Conservation (phyloP, 2,113 vertebrate genomes). For the Periophthalmus modestus region DNA sequence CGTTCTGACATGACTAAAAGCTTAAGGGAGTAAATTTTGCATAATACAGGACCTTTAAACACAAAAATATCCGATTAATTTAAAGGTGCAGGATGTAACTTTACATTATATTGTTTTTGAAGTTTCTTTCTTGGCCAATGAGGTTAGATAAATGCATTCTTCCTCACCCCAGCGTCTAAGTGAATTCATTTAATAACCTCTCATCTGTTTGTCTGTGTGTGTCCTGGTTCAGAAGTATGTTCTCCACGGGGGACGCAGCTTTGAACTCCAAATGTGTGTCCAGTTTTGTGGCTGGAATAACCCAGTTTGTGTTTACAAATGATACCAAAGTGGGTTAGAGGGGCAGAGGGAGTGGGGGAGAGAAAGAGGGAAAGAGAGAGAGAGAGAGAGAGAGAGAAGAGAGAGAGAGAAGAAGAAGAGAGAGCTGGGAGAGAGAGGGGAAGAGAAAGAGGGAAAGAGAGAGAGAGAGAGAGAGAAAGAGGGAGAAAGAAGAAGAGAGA, state of each 20-base stretch:
- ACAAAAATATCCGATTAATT: too few species aligned
- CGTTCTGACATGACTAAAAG: too few species aligned
- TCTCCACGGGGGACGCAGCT: neutral
- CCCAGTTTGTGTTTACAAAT: neutral
- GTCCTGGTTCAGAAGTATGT: neutral
- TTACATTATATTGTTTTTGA: too few species aligned
- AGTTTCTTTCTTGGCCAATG: too few species aligned
- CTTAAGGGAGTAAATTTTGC: too few species aligned
- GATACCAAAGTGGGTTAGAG: slow-evolving; percentile 3
- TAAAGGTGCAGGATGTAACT: too few species aligned
- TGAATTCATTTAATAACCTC: neutral
- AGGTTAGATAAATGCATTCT: neutral
- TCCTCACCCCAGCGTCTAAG: neutral
- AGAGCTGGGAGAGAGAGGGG: too few species aligned
- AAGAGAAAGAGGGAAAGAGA: neutral
- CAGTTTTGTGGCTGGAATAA: neutral
- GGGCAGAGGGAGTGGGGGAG: neutral
- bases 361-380: too few species aligned
- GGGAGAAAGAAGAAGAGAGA: too few species aligned
- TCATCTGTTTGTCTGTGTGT: neutral
- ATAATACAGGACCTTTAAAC: too few species aligned
- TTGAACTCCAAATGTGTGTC: neutral
- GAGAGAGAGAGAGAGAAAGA: neutral
- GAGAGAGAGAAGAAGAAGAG: too few species aligned
- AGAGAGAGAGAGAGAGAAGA: too few species aligned